Evolutionary conservation across 2,797 vertebrate genomes (phyloP), one percentile per base, ranked within the genome.

Genomic region (Anabacerthia variegaticeps): DNA sequence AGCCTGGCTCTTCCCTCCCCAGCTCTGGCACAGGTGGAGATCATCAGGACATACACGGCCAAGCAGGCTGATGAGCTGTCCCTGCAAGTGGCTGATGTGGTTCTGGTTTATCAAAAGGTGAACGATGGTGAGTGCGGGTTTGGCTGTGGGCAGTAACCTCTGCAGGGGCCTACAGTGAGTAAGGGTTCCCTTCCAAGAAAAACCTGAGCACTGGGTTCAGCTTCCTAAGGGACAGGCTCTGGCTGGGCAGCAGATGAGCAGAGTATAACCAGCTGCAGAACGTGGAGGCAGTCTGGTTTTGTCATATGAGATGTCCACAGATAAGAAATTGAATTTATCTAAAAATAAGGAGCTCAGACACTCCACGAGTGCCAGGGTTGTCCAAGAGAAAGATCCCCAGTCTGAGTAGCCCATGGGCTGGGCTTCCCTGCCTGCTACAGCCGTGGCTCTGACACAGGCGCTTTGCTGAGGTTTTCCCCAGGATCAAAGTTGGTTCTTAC

Each of bases 61-160:
- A 99, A 98, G 97, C 99, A 99, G 97, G 98, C 99, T 0, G 99
- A 99, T 11, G 99, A 99, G 80, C 95, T 99, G 36, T 99, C 99
- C 7, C 98, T 99, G 51, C 99, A 99, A 94, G 98, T 99, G 66
- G 98, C 99, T 0, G 99, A 99, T 7, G 99, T 99, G 41, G 99
- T 99, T 81, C 92, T 99, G 56, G 97, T 99, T 30, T 99, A 99
- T 16, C 99, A 99, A 76, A 98, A 97, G 2, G 98, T 99, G 4
- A 98, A 96, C 1, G 99, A 99, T 0, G 99, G 99, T 99, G 95
- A 85, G 98, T 97, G 48, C 21, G 6, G 32, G 14, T 65, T 54
- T 26, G 51, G 28, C 13, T 39, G n/a, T 72, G 26, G 15, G n/a
- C 34, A n/a, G 8, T 12, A 54, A 8, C 23, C 9, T 21, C 49